Conservation (phyloP, 2,888 invertebrate genomes). For the Carcina quercana region DNA sequence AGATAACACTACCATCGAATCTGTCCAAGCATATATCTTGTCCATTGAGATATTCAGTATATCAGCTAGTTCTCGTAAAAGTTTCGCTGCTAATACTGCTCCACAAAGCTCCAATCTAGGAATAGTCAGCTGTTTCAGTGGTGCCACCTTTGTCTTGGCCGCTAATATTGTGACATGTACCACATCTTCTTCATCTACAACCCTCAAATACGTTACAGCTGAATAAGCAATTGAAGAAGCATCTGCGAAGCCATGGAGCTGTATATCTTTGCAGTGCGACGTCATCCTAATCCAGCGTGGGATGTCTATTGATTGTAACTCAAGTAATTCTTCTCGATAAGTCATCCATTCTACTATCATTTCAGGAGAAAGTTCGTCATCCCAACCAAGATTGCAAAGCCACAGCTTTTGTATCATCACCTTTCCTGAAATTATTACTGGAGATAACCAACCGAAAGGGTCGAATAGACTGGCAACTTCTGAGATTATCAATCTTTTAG, state of each 20-base stretch:
- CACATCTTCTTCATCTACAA: background rate
- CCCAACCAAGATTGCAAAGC: slow-evolving; percentile 7
- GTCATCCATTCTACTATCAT: slow-evolving; percentile 8
- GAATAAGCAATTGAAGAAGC: slow-evolving; percentile 17
- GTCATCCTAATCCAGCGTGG: slow-evolving; percentile 10
- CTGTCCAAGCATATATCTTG: slow-evolving; percentile 17
- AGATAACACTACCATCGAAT: slow-evolving; percentile 14
- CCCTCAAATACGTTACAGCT: slow-evolving; percentile 14
- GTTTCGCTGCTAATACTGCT: slow-evolving; percentile 8
- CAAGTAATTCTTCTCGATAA: slow-evolving; percentile 6
- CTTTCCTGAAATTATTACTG: slow-evolving; percentile 3
- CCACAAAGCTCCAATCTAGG: slow-evolving; percentile 14
- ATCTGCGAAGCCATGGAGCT: slow-evolving; percentile 18
- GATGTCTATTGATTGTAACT: background rate
- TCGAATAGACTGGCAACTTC: slow-evolving; percentile 8
- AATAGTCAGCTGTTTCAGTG: slow-evolving; percentile 6
- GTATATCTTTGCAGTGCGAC: background rate
- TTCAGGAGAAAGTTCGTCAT: slow-evolving; percentile 3
- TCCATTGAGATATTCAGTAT: slow-evolving; percentile 3
- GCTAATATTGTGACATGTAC: slow-evolving; percentile 3
- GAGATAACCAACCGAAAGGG: slow-evolving; percentile 11
- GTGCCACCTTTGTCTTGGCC: slow-evolving; percentile 10
- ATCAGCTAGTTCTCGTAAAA: slow-evolving; percentile 3
- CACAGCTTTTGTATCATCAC: slow-evolving; percentile 11
- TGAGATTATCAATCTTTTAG: slow-evolving; percentile 5